A percentile compares a stretch with the other conserved stretches of the same genome.
These are phyloP conservation scores for Albula glossodonta DNA, from an alignment of 2,113 vertebrate genomes.

Conservation along the genomic window DNA sequence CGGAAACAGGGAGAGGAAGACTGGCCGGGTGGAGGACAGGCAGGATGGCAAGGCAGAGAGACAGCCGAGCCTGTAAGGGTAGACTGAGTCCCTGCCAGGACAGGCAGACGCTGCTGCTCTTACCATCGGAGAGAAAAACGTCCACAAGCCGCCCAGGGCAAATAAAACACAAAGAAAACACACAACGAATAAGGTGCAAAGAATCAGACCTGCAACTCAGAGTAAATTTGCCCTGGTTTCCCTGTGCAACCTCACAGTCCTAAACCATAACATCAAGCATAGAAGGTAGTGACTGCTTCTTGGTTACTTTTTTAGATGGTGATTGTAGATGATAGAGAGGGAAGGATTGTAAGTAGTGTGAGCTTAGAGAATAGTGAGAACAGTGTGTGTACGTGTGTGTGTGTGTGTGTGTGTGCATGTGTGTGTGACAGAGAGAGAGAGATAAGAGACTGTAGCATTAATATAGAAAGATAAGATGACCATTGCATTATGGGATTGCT, in stretches of 20 bases:
- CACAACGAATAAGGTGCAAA: too few species aligned
- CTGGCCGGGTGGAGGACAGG: background rate
- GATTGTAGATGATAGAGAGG: too few species aligned
- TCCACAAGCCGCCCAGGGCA: too few species aligned
- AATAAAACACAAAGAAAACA: too few species aligned
- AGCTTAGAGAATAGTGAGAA: too few species aligned
- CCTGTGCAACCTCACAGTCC: too few species aligned
- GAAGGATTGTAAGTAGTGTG: too few species aligned
- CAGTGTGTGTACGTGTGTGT: background rate
- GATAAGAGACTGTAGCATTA: too few species aligned
- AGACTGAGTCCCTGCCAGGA: background rate
- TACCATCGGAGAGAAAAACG: background rate
- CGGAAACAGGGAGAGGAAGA: background rate
- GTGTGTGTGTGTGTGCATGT: constrained; percentile 3
- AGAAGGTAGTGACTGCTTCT: background rate
- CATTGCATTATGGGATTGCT: background rate
- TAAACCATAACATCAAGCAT: background rate
- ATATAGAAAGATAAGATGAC: too few species aligned
- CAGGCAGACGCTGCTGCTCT: background rate
- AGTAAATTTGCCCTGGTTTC: too few species aligned
- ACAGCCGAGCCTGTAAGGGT: background rate
- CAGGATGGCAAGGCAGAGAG: background rate
- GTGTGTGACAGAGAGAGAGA: background rate
- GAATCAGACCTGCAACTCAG: too few species aligned
- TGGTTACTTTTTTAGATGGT: background rate